Evolutionary conservation across 2,888 invertebrate species (phyloP).

Genomic region (Suillia variegata): DNA sequence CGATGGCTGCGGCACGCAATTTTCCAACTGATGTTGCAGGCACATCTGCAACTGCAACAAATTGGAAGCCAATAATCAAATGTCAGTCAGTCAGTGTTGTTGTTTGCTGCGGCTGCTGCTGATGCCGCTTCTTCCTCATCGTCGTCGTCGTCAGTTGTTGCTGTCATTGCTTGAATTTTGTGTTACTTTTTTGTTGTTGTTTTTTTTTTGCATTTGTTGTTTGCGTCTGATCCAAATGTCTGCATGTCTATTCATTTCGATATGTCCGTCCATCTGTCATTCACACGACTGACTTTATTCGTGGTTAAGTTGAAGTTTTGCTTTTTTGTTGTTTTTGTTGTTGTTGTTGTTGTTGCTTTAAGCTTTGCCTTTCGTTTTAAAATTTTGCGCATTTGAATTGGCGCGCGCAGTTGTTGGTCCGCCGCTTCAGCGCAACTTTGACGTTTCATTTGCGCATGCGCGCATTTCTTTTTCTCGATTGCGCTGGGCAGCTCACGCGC

Average conservation of each 20-base stretch:
- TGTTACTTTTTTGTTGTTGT: background rate
- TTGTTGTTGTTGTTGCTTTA: background rate
- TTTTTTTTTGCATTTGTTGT: no score
- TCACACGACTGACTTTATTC: background rate
- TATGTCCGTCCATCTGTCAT: conserved; percentile 16
- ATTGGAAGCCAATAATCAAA: conserved; percentile 49
- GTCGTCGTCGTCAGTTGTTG: background rate
- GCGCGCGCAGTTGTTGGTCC: no score
- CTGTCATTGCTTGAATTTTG: no score
- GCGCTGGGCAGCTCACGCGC: no score
- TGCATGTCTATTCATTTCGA: conserved; percentile 1
- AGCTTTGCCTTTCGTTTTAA: no score
- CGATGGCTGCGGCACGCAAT: background rate
- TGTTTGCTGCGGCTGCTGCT: background rate
- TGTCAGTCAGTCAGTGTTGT: conserved; percentile 39
- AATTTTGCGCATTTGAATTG: no score
- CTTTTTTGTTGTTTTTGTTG: conserved; percentile 13
- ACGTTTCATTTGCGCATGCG: background rate
- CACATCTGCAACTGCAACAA: background rate
- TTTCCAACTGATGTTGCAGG: background rate
- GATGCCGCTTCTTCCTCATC: background rate
- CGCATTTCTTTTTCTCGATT: no score
- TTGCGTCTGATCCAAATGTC: no score
- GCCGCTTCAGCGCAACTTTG: no score
- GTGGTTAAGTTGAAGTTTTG: background rate